phyloP scores from a whole-genome alignment of 2,888 invertebrate genomes.

The Nymphalis polychloros region DNA sequence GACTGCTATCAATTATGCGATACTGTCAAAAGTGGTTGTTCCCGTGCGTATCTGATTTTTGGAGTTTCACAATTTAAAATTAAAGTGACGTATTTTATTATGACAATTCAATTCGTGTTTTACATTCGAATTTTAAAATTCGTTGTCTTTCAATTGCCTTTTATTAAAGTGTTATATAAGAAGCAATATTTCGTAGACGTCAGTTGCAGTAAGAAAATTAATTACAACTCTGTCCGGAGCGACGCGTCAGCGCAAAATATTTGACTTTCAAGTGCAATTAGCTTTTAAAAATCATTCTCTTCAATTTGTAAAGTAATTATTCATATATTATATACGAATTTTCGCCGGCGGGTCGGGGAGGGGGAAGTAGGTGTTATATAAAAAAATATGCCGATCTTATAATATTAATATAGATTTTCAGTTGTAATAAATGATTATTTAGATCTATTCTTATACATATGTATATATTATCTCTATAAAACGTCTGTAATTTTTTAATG shows the following conservation, averaged over 20 bases:
- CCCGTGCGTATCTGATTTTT: slow-evolving; percentile 6
- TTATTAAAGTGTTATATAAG: neutral
- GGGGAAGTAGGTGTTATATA: too few species aligned
- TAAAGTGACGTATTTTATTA: neutral
- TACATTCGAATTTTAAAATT: neutral
- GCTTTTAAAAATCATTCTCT: slow-evolving; percentile 3
- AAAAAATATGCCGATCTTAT: too few species aligned
- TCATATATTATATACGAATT: neutral
- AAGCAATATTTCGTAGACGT: slow-evolving; percentile 1
- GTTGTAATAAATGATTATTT: too few species aligned
- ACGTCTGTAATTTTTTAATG: too few species aligned
- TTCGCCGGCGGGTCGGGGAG: too few species aligned
- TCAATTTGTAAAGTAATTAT: neutral
- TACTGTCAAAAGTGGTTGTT: neutral
- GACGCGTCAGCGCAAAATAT: slow-evolving; percentile 16
- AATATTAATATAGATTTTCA: too few species aligned
- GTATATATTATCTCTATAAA: too few species aligned
- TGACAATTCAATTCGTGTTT: slow-evolving; percentile 3
- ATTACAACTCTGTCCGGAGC: slow-evolving; percentile 18
- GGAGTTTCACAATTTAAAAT: slow-evolving; percentile 9
- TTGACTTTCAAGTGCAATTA: slow-evolving; percentile 10
- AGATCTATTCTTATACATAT: too few species aligned
- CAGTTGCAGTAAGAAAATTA: slow-evolving; percentile 25
- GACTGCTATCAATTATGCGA: neutral
- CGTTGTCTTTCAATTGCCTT: neutral